phyloP scores from a whole-genome alignment of 2,113 vertebrate species.

The Podocnemis expansa region DNA sequence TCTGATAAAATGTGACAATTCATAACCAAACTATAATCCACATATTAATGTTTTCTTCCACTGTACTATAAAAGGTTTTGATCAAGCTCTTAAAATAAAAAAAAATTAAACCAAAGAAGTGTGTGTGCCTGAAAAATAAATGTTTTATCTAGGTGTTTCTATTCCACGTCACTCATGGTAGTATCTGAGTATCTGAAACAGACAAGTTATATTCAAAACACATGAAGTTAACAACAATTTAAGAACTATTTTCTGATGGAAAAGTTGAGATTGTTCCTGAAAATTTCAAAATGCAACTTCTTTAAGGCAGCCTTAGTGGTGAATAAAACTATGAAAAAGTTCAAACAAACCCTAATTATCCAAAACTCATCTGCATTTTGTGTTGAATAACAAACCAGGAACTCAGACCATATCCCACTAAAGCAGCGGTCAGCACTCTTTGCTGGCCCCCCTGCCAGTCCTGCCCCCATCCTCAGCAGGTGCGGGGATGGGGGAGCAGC shows the following conservation, averaged over 20 bases:
- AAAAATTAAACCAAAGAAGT: slow-evolving; percentile 19
- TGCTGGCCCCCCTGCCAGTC: too few relatives aligned
- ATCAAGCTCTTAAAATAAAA: slow-evolving; percentile 50
- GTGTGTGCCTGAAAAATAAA: slow-evolving; percentile 46
- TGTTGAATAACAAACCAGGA: slow-evolving; percentile 17
- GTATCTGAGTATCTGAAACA: slow-evolving; percentile 37
- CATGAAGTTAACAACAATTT: slow-evolving; percentile 18
- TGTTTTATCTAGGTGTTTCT: slow-evolving; percentile 40
- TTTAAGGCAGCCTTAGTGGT: neutral
- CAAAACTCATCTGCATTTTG: slow-evolving; percentile 38
- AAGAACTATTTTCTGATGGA: slow-evolving; percentile 10
- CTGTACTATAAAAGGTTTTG: slow-evolving; percentile 32
- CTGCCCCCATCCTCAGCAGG: too few relatives aligned
- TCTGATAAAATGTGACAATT: slow-evolving; percentile 69
- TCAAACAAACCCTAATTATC: slow-evolving; percentile 7
- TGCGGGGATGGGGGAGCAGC: too few relatives aligned
- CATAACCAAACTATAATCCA: slow-evolving; percentile 50
- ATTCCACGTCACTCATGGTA: slow-evolving; percentile 4
- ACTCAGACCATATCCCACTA: neutral
- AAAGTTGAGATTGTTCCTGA: slow-evolving; percentile 29
- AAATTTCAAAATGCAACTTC: slow-evolving; percentile 21
- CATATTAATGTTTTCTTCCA: slow-evolving; percentile 64
- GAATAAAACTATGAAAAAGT: slow-evolving; percentile 8
- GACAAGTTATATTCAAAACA: slow-evolving; percentile 32
- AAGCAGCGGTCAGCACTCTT: too few relatives aligned